These are phyloP conservation scores for Forficula auricularia DNA, from an alignment of 1,140 invertebrate genomes.

Conservation along the genomic window DNA sequence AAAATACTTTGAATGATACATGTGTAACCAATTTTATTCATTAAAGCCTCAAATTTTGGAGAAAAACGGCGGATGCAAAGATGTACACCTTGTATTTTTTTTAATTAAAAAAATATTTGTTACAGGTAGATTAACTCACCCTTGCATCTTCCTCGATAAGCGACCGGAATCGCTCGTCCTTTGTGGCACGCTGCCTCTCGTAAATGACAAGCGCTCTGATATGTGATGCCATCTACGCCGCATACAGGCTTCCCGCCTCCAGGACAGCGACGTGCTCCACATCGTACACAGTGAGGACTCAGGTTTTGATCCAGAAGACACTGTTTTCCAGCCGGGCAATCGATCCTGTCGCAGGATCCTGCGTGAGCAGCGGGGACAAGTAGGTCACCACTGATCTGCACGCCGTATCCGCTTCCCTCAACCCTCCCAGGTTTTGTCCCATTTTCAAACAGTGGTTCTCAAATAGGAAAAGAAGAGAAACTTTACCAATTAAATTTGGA, in stretches of 20 bases:
- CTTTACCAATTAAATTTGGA: no score
- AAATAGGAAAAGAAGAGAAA: no score
- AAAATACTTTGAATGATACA: no score
- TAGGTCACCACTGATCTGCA: constrained; percentile 1
- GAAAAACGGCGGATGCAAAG: no score
- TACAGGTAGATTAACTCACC: no score
- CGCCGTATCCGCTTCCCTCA: no score
- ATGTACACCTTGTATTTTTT: no score
- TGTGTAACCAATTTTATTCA: no score
- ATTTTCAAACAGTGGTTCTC: no score
- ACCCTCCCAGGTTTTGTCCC: no score
- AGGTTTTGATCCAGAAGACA: constrained; percentile 74
- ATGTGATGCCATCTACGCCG: constrained; percentile 71
- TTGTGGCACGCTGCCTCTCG: constrained; percentile 61
- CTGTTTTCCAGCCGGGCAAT: constrained; percentile 58
- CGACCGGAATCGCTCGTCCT: constrained; percentile 63
- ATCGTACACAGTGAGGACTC: constrained; percentile 64
- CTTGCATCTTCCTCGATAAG: constrained; percentile 71
- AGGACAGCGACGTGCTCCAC: constrained; percentile 41
- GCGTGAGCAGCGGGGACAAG: constrained; percentile 16
- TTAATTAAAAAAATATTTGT: no score
- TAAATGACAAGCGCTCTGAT: constrained; percentile 70
- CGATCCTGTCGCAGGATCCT: constrained; percentile 60
- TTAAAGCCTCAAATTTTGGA: no score
- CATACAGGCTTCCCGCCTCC: constrained; percentile 46